Evolutionary conservation across 2,113 vertebrate species (phyloP).

Genomic region (Stegastes partitus): DNA sequence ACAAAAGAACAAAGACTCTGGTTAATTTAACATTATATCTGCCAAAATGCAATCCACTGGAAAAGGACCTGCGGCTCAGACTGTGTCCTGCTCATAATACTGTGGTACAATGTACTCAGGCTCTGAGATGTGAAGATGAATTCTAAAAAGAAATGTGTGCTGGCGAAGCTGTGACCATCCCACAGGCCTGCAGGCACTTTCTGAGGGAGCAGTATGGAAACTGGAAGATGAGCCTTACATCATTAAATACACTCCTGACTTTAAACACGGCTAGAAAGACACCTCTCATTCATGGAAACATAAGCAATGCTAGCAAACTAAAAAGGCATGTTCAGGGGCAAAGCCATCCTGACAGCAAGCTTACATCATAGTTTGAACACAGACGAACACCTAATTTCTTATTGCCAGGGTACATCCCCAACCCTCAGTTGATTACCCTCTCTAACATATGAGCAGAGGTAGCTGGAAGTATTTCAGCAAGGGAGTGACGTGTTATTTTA

Average conservation of each 20-base stretch:
- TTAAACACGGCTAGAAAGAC: constrained; percentile 7
- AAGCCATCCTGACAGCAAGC: constrained; percentile 33
- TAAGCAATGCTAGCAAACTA: constrained; percentile 11
- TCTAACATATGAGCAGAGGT: constrained; percentile 36
- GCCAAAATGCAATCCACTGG: neutral
- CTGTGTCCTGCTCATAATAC: neutral
- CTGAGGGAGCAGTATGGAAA: constrained; percentile 44
- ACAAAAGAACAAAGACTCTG: neutral
- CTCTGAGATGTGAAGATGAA: constrained; percentile 1
- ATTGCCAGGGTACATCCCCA: constrained; percentile 22
- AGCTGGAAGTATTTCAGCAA: constrained; percentile 58
- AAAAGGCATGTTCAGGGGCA: constrained; percentile 27
- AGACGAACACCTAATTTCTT: constrained; percentile 18
- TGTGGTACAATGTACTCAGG: neutral
- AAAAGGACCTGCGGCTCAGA: neutral
- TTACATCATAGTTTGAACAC: constrained; percentile 26
- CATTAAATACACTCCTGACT: constrained; percentile 12
- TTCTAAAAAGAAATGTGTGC: neutral
- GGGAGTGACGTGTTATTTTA: constrained; percentile 66
- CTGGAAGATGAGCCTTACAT: constrained; percentile 36
- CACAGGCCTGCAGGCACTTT: constrained; percentile 10
- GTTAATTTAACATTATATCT: constrained; percentile 9
- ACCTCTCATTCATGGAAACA: constrained; percentile 38
- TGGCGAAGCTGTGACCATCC: neutral
- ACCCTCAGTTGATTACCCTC: constrained; percentile 39